Base-by-base conservation (phyloP, 2,888 invertebrate genomes). In the Meteorus cinctellus region DNA sequence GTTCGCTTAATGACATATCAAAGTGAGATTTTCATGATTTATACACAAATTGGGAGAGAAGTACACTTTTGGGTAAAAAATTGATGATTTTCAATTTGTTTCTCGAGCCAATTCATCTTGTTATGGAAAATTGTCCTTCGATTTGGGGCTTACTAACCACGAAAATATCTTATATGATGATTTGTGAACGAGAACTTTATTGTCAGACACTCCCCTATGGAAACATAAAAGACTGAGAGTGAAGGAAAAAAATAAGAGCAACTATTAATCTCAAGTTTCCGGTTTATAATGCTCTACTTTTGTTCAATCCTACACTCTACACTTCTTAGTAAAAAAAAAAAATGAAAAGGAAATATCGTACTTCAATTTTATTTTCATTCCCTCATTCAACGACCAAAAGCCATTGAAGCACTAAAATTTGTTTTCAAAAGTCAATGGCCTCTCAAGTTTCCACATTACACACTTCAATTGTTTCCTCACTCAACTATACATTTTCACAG, bases 201-300 rank as follows among this genome's bases (percentile, higher is more conserved):
- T 12, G 41, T 8, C 8, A 0, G 12, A 41, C 41, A 41, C 41
- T 41, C 12, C 41, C 41, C 41, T 41, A 12, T 12, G 8, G 41
- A 10, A 41, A 12, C 12, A 27, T 10, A 27, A 65, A n/a, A 55
- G 19, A 19, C 4, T 55, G 19, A 55, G 10, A 6, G n/a, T 5
- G 27, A 67, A 48, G n/a, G 48, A 12, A 12, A 67, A 19, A 48
- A 16, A 29, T 16, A n/a, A 29, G 31, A 29, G 16, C 31, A 62
- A 29, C 29, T 62, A 67, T 67, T 67, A 67, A 67, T 67, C 48
- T 29, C 29, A n/a, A 48, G 16, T 36, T 67, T 67, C 67, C 67
- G 48, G 48, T 67, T 67, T 48, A 67, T 27, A 48, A 55, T 55
- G n/a, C 19, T 55, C 6, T 48, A 29, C 36, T 48, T 27, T 24